Base-by-base conservation (phyloP, 2,113 vertebrate species). In the Vulpes lagopus region DNA sequence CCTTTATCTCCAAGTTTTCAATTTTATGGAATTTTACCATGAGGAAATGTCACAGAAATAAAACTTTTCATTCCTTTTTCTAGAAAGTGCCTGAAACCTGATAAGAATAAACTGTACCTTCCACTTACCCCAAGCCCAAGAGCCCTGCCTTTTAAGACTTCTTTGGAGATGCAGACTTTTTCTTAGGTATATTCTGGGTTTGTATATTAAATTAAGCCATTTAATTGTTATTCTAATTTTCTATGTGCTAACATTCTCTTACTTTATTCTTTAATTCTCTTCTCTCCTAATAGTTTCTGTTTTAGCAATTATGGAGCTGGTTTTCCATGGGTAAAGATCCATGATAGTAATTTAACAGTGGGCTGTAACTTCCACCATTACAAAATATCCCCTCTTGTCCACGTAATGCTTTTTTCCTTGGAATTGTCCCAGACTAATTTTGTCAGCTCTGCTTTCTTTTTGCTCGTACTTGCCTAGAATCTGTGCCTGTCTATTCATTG, bases 1-100 rank as follows among this genome's bases (percentile, higher is more conserved):
- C 20, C 78, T 98, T 95, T 96, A 97, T 98, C 92, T 67, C 93
- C 55, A 88, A 64, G 88, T 85, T 96, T 97, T 96, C 95, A 78
- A 97, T 95, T 96, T 98, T 84, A 76, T 69, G 60, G 93, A 79
- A 94, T 96, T 97, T 94, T 91, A 67, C 83, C 53, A 67, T 49
- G 53, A 96, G 88, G 88, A 96, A 97, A 91, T 96, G 92, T 95
- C 97, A 96, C 51, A 76, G 83, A 93, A 96, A 80, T 80, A 62
- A 92, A 94, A 95, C 27, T 9, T 62, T 22, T 85, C 27, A 83
- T 80, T 92, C 82, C 43, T 91, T 55, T 74, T 76, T 14, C 53
- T 55, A 73, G 69, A 43, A 87, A 92, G 53, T 89, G 87, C 38
- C 76, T 51, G 22, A 80, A 65, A 9, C 38, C 43, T 80, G 55